Conservation (phyloP, 2,888 invertebrate genomes). For the Schrankia costaestrigalis region DNA sequence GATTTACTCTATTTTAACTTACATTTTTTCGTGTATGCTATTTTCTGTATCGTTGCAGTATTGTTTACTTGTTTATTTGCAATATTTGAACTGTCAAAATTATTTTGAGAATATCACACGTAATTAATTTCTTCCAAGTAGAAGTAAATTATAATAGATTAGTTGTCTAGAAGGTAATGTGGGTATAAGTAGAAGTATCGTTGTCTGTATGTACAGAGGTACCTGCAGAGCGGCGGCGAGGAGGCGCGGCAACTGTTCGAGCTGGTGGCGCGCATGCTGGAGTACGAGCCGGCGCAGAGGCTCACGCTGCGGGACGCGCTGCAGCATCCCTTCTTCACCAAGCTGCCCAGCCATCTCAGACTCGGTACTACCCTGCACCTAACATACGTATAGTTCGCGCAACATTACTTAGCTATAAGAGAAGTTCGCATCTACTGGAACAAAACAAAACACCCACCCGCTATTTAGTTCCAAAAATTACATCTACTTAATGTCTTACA, state of each 20-base stretch:
- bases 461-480: too few relatives aligned
- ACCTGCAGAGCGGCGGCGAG: constrained; percentile 91
- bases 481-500: too few relatives aligned
- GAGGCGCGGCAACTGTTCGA: constrained; percentile 97
- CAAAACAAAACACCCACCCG: too few relatives aligned
- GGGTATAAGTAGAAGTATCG: not conserved
- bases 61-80: too few relatives aligned
- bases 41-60: too few relatives aligned
- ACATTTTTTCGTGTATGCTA: not conserved
- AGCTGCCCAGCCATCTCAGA: constrained; percentile 89
- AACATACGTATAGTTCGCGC: not conserved
- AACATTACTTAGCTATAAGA: too few relatives aligned
- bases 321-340: constrained; percentile 95
- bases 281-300: constrained; percentile 96
- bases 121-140: not conserved
- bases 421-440: too few relatives aligned
- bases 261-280: constrained; percentile 96
- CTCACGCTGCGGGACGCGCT: constrained; percentile 94
- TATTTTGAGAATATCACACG: not conserved
- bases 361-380: constrained; percentile 67
- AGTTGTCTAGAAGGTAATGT: not conserved
- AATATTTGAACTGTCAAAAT: too few relatives aligned
- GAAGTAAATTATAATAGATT: too few relatives aligned
- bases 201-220: constrained; percentile 83
- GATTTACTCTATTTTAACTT: not conserved